Conservation (phyloP, 2,888 invertebrate genomes). For the Poecilobothrus nobilitatus region DNA sequence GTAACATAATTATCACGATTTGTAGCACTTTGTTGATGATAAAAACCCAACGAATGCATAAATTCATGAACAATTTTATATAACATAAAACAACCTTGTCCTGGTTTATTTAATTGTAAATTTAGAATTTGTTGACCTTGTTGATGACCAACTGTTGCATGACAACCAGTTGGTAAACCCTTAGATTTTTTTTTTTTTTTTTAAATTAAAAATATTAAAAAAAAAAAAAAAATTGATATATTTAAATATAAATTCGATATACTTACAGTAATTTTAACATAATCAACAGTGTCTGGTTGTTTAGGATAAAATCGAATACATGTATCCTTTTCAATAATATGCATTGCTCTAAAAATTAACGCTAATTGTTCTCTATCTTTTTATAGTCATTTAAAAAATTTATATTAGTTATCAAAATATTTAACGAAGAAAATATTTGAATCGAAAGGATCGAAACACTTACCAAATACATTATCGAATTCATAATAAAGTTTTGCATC, state of each 20-base stretch:
- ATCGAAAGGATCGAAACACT: not conserved
- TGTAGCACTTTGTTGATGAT: constrained; percentile 69
- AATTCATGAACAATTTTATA: constrained; percentile 65
- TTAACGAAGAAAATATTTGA: too few species aligned
- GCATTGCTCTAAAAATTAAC: constrained; percentile 58
- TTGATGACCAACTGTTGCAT: constrained; percentile 61
- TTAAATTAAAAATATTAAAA: too few species aligned
- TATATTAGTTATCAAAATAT: not conserved
- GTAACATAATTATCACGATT: constrained; percentile 62
- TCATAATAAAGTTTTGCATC: constrained; percentile 58
- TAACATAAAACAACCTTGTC: constrained; percentile 35
- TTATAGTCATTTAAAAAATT: not conserved
- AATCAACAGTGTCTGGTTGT: constrained; percentile 31
- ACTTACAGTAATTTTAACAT: constrained; percentile 17
- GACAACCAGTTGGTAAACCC: constrained; percentile 51
- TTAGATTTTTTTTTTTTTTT: too few species aligned
- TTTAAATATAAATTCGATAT: not conserved
- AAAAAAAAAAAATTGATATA: not conserved
- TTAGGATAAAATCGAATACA: constrained; percentile 60
- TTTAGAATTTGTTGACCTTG: constrained; percentile 37
- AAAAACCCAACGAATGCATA: constrained; percentile 67
- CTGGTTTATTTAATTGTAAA: constrained; percentile 12
- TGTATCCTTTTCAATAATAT: constrained; percentile 60
- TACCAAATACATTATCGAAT: constrained; percentile 45
- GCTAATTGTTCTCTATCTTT: constrained; percentile 47